These are phyloP conservation scores for Sabatieria punctata DNA, from an alignment of 2,888 invertebrate species.

Conservation along the genomic window DNA sequence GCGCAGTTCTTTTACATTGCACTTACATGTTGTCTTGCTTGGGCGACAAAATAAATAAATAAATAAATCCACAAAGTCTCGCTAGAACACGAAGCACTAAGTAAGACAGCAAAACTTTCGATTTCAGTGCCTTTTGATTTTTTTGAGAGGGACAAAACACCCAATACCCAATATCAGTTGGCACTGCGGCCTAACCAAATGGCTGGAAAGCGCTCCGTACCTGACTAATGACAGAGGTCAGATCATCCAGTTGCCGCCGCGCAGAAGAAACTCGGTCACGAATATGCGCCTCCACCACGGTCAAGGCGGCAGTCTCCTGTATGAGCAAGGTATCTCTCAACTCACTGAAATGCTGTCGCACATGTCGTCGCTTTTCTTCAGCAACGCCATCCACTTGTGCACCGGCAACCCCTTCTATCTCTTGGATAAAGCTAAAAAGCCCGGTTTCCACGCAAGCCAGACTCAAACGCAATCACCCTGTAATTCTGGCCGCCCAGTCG, in stretches of 20 bases:
- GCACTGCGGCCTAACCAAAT: too few species aligned
- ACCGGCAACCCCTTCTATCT: constrained; percentile 30
- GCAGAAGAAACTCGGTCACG: constrained; percentile 40
- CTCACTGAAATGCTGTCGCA: constrained; percentile 39
- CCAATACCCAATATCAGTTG: too few species aligned
- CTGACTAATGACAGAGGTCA: constrained; percentile 39
- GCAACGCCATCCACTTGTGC: constrained; percentile 32
- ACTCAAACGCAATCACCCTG: constrained; percentile 14
- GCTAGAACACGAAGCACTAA: neutral
- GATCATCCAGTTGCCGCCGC: constrained; percentile 41
- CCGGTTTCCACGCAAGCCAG: neutral
- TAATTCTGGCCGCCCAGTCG: constrained; percentile 39
- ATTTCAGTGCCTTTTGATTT: too few species aligned
- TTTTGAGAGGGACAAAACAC: too few species aligned
- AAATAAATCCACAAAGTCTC: neutral
- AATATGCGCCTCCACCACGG: constrained; percentile 43
- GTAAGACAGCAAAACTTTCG: neutral
- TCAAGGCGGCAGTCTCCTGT: constrained; percentile 41
- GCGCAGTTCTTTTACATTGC: too few species aligned
- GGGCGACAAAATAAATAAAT: too few species aligned
- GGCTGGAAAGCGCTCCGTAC: too few species aligned
- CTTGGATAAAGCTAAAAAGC: constrained; percentile 30
- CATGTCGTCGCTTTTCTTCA: constrained; percentile 34
- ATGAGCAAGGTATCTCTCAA: constrained; percentile 35
- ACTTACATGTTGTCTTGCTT: too few species aligned